phyloP scores from a whole-genome alignment of 2,888 invertebrate genomes.

The Pardosa pseudoannulata region DNA sequence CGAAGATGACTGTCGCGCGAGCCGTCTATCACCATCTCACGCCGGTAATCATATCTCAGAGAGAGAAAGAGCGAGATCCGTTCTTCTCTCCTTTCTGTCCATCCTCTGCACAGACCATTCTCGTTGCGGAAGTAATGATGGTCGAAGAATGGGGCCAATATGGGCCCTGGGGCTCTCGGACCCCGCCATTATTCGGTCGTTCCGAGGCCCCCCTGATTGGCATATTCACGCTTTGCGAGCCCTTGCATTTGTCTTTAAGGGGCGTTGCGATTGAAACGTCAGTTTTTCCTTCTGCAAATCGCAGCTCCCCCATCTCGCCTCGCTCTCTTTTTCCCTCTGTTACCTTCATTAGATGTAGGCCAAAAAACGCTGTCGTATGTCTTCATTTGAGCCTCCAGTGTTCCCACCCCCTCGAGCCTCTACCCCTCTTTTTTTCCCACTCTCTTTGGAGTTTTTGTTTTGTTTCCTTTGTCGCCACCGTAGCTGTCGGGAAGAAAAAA shows the following conservation, averaged over 20 bases:
- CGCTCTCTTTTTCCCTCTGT: conserved; percentile 34
- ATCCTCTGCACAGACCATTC: conserved; percentile 30
- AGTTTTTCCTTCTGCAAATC: conserved; percentile 17
- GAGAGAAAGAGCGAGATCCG: neutral
- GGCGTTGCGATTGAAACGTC: conserved; percentile 56
- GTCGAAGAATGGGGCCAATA: conserved; percentile 33
- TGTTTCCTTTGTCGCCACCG: conserved; percentile 41
- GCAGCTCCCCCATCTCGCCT: neutral
- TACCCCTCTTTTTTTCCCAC: neutral
- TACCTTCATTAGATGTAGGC: conserved; percentile 70
- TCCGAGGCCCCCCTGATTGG: conserved; percentile 46
- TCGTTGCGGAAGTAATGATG: conserved; percentile 39
- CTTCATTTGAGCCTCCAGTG: conserved; percentile 60
- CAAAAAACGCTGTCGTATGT: conserved; percentile 71
- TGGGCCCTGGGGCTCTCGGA: conserved; percentile 13
- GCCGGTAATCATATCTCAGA: conserved; percentile 39
- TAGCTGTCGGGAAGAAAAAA: conserved; percentile 45
- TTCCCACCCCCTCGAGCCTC: neutral
- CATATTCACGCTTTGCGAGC: conserved; percentile 64
- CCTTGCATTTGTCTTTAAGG: conserved; percentile 46
- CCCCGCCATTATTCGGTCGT: conserved; percentile 55
- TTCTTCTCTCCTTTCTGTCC: neutral
- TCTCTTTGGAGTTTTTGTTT: conserved; percentile 5
- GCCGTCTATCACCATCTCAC: conserved; percentile 48
- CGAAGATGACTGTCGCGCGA: conserved; percentile 39